Evolutionary conservation across 2,888 invertebrate species (phyloP).

Genomic region (Cataglyphis rosenhaueri): DNA sequence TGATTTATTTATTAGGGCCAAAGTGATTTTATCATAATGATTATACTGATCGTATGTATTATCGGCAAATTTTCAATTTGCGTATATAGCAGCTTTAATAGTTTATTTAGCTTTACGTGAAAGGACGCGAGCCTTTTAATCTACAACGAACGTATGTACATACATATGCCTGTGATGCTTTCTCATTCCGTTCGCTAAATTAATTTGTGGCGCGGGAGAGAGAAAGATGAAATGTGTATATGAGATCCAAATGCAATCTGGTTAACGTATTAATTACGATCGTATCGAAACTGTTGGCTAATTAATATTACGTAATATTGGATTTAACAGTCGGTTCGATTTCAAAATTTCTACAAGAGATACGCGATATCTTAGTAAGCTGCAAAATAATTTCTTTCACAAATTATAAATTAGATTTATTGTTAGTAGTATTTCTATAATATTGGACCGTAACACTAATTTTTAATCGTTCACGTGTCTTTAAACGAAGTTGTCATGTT

Average conservation of each 20-base stretch:
- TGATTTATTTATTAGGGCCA: not conserved
- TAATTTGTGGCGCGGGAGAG: not conserved
- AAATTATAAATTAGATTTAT: not conserved
- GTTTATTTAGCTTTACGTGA: conserved; percentile 28
- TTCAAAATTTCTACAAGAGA: not conserved
- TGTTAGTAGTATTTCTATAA: not conserved
- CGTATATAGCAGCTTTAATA: not conserved
- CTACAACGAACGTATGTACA: not conserved
- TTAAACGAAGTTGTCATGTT: not conserved
- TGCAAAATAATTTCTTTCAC: not conserved
- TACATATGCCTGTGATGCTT: not conserved
- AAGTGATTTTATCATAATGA: not conserved
- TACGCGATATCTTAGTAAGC: not conserved
- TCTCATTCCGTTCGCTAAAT: conserved; percentile 26
- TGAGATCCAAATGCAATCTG: conserved; percentile 12
- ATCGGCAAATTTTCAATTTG: not conserved
- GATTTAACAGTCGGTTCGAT: conserved; percentile 34
- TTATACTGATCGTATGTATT: not conserved
- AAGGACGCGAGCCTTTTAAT: conserved; percentile 24
- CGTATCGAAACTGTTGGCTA: conserved; percentile 35
- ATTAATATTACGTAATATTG: conserved; percentile 46
- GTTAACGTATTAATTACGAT: conserved; percentile 48
- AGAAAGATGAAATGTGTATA: conserved; percentile 19
- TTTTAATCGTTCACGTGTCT: not conserved
- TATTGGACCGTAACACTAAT: not conserved